Evolutionary conservation across 2,888 invertebrate genomes (phyloP).

Genomic region (Hecatera dysodea): DNA sequence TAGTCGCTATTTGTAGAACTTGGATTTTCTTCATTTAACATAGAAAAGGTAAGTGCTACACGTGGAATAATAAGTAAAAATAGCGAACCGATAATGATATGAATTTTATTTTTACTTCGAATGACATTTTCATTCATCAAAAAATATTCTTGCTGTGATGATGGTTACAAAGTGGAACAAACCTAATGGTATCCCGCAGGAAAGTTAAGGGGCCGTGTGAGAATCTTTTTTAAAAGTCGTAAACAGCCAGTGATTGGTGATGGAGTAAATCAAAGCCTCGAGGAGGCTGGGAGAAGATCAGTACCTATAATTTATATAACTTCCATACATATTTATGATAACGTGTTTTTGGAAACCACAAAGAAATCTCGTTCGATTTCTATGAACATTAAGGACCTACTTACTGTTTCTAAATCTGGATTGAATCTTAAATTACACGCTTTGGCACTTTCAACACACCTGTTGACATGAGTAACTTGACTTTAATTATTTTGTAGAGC

Average conservation of each 20-base stretch:
- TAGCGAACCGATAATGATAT: background rate
- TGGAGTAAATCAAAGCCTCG: conserved; percentile 72
- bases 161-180: conserved; percentile 62
- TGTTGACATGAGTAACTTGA: background rate
- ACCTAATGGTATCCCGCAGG: conserved; percentile 73
- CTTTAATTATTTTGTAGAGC: background rate
- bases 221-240: conserved; percentile 82
- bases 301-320: conserved; percentile 14
- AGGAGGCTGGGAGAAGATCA: conserved; percentile 41
- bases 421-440: conserved; percentile 21
- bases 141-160: background rate
- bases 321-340: conserved; percentile 41
- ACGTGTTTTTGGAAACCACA: conserved; percentile 8
- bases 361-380: conserved; percentile 27
- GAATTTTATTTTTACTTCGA: background rate
- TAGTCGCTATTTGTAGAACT: conserved; percentile 19
- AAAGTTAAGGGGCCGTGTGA: conserved; percentile 69
- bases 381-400: conserved; percentile 26
- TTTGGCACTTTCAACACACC: background rate
- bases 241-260: conserved; percentile 82
- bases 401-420: conserved; percentile 13
- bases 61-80: conserved; percentile 1
- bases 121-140: background rate
- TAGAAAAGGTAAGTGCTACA: background rate
- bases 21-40: background rate